Percentiles rank a stretch among this genome's conserved stretches.
Conservation (phyloP, 2,888 invertebrate genomes). For the Athetis lepigone region DNA sequence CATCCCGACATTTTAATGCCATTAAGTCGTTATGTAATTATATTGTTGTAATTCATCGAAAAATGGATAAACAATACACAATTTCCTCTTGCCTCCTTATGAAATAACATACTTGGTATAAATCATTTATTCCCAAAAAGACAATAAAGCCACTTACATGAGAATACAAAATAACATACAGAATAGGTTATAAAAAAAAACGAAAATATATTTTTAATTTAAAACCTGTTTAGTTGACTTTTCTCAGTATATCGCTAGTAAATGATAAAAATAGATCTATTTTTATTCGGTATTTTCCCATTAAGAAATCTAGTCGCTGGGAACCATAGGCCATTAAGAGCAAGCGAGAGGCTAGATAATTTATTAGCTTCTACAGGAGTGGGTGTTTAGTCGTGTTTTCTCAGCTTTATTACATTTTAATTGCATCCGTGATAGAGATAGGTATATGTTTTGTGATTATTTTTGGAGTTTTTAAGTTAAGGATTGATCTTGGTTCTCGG, state of each 20-base stretch:
- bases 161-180: too few species aligned
- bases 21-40: too few species aligned
- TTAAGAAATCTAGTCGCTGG: conserved; percentile 54
- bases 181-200: too few species aligned
- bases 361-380: conserved; percentile 38
- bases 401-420: conserved; percentile 55
- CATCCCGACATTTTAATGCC: too few species aligned
- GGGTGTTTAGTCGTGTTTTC: conserved; percentile 43
- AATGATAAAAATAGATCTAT: conserved; percentile 52
- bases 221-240: conserved; percentile 25
- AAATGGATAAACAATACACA: too few species aligned
- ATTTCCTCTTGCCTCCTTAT: too few species aligned
- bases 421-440: conserved; percentile 26
- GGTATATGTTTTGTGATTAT: not conserved
- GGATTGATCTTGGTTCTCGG: not conserved
- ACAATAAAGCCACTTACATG: too few species aligned
- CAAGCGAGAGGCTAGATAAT: conserved; percentile 46
- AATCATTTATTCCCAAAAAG: too few species aligned
- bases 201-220: conserved; percentile 34
- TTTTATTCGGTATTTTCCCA: conserved; percentile 51
- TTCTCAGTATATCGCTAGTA: conserved; percentile 26
- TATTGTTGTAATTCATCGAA: too few species aligned
- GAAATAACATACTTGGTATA: too few species aligned
- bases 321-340: conserved; percentile 48
- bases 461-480: conserved; percentile 10